Evolutionary conservation across 2,888 invertebrate genomes (phyloP).

Genomic region (Nemotelus pantherinus): DNA sequence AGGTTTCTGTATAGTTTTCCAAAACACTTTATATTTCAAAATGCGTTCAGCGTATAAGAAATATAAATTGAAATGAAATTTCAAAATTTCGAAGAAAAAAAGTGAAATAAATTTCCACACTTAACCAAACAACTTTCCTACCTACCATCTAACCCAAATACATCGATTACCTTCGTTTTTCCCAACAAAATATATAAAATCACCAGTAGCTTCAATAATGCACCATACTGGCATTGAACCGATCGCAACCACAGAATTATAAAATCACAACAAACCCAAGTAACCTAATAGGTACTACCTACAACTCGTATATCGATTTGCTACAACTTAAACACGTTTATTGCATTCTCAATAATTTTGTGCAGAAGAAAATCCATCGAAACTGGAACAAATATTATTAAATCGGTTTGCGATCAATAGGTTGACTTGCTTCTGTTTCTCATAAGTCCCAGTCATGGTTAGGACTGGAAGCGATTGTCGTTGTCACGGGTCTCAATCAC

Average conservation of each 20-base stretch:
- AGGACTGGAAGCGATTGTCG: neutral
- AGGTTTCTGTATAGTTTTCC: too few relatives aligned
- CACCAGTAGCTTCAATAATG: neutral
- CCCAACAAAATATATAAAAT: neutral
- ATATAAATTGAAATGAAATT: too few relatives aligned
- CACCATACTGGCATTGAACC: neutral
- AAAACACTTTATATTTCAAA: too few relatives aligned
- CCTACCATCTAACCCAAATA: constrained; percentile 29
- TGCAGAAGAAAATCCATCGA: constrained; percentile 5
- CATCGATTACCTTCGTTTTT: constrained; percentile 31
- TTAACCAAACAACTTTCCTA: constrained; percentile 13
- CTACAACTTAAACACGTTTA: constrained; percentile 20
- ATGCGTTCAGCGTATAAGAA: too few relatives aligned
- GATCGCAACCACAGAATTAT: neutral
- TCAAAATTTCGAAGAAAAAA: neutral
- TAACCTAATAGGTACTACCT: neutral
- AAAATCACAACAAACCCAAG: neutral
- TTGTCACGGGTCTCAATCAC: constrained; percentile 7
- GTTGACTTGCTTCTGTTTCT: too few relatives aligned
- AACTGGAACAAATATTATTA: constrained; percentile 10
- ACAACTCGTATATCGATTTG: neutral
- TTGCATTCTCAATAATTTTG: constrained; percentile 1
- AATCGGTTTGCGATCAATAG: constrained; percentile 15
- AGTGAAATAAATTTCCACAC: neutral
- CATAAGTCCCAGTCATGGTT: too few relatives aligned